These are phyloP conservation scores for Gadopsis bispinosus DNA, from an alignment of 2,797 vertebrate species.

Conservation along the genomic window DNA sequence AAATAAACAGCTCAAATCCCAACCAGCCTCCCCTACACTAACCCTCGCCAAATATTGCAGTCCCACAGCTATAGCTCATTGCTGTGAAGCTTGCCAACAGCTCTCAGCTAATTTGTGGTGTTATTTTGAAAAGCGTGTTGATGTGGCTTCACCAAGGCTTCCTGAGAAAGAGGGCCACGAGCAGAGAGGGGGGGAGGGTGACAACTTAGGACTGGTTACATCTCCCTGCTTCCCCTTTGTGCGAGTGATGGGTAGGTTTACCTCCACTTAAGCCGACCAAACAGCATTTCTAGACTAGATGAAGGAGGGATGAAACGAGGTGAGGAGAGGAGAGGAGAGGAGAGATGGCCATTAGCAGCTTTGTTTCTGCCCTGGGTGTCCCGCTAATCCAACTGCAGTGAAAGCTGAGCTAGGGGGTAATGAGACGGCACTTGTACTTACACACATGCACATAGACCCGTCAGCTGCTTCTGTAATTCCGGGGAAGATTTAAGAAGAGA, in stretches of 20 bases:
- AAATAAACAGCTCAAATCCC: constrained; percentile 86
- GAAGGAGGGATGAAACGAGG: constrained; percentile 42
- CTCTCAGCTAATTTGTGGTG: constrained; percentile 73
- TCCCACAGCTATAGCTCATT: constrained; percentile 74
- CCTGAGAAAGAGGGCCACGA: constrained; percentile 39
- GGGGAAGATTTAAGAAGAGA: constrained; percentile 56
- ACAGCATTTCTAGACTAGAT: constrained; percentile 44
- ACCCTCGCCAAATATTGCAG: constrained; percentile 65
- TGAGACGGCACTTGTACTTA: constrained; percentile 70
- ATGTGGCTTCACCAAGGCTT: constrained; percentile 66
- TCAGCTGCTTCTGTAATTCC: constrained; percentile 55
- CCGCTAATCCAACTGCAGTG: constrained; percentile 78
- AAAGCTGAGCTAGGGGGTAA: constrained; percentile 79
- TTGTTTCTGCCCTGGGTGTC: constrained; percentile 65
- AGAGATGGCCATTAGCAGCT: constrained; percentile 62
- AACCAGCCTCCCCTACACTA: constrained; percentile 64
- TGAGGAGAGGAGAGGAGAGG: constrained; percentile 24
- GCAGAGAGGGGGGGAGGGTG: constrained; percentile 41
- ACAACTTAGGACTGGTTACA: constrained; percentile 51
- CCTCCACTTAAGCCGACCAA: constrained; percentile 59
- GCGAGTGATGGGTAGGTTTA: constrained; percentile 57
- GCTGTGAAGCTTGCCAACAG: constrained; percentile 61
- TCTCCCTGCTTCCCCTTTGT: constrained; percentile 37
- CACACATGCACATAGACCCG: constrained; percentile 43
- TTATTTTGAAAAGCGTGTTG: constrained; percentile 76